A percentile compares a stretch with the other conserved stretches of the same genome.
Conservation (phyloP, 2,797 vertebrate species). For the Esox lucius region DNA sequence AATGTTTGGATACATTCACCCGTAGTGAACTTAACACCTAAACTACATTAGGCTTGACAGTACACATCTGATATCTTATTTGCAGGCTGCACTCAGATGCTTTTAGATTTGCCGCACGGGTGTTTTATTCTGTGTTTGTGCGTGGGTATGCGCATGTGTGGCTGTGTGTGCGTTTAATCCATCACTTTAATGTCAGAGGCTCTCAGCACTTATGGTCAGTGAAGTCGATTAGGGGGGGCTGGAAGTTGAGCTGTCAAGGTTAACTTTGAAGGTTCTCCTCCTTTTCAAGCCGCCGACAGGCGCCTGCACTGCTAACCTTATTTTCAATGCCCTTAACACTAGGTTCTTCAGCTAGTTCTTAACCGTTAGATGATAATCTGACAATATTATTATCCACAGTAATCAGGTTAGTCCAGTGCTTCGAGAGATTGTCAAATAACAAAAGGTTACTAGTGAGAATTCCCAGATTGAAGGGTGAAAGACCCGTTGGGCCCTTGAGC, state of each 20-base stretch:
- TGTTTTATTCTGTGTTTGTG: constrained; percentile 29
- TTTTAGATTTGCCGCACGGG: constrained; percentile 63
- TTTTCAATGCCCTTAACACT: not conserved
- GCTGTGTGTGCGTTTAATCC: constrained; percentile 43
- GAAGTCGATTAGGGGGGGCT: constrained; percentile 55
- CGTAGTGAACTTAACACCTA: constrained; percentile 62
- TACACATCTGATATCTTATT: constrained; percentile 60
- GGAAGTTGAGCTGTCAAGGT: constrained; percentile 42
- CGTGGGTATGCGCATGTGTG: constrained; percentile 16
- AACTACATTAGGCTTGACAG: constrained; percentile 64
- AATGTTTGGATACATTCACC: constrained; percentile 51
- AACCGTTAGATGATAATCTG: not conserved
- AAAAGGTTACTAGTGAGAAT: too few species aligned
- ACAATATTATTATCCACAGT: not conserved
- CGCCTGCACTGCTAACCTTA: not conserved
- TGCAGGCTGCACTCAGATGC: constrained; percentile 61
- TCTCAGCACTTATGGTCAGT: constrained; percentile 45
- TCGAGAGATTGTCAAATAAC: too few species aligned
- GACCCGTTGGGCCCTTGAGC: too few species aligned
- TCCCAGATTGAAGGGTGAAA: too few species aligned
- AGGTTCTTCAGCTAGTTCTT: not conserved
- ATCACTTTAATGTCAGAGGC: constrained; percentile 60
- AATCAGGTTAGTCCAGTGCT: too few species aligned
- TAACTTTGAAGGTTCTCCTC: constrained; percentile 47
- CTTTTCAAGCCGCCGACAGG: not conserved